phyloP scores from a whole-genome alignment of 2,113 vertebrate species.

The Mionectes macconnelli region DNA sequence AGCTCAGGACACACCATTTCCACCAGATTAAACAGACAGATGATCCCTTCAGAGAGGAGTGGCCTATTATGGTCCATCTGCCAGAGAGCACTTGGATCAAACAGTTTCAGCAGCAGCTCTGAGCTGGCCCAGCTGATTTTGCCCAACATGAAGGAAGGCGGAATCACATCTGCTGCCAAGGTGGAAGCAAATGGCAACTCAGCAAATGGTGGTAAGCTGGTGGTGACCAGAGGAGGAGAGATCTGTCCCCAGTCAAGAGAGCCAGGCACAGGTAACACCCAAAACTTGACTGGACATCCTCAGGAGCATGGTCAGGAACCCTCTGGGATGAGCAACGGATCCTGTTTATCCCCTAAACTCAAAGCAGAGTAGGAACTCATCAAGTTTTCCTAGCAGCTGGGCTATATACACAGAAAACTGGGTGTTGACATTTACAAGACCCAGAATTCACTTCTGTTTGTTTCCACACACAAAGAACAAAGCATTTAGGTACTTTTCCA shows the following conservation, averaged over 20 bases:
- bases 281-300: not conserved
- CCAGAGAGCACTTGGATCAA: not conserved
- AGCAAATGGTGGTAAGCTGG: not conserved
- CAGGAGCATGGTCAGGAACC: not conserved
- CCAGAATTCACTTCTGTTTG: not conserved
- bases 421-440: not conserved
- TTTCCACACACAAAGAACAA: not conserved
- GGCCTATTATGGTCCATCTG: not conserved
- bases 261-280: not conserved
- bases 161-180: not conserved
- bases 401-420: not conserved
- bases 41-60: not conserved
- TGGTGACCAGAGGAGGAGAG: not conserved
- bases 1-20: not conserved
- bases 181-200: not conserved
- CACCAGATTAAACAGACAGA: not conserved
- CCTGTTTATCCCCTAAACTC: not conserved
- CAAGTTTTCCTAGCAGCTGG: not conserved
- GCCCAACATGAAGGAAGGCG: not conserved
- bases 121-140: not conserved
- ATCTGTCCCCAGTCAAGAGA: fast-evolving
- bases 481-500: constrained; percentile 10
- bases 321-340: not conserved
- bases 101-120: not conserved
- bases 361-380: not conserved